Base-by-base conservation (phyloP, 2,888 invertebrate species). In the Stenichneumon culpator region DNA sequence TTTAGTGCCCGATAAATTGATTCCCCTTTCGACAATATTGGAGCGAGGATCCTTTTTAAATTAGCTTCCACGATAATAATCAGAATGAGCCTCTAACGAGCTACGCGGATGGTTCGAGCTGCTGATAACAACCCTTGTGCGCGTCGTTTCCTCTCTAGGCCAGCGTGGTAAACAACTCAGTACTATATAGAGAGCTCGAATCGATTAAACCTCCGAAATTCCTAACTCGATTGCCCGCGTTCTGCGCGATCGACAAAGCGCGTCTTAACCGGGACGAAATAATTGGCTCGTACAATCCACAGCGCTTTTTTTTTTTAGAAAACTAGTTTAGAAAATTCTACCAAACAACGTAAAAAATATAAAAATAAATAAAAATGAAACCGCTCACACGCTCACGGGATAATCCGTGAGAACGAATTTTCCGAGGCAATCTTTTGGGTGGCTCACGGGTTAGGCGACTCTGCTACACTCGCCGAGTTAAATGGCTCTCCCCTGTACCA, bases 371-470 rank as follows among this genome's bases (percentile, higher is more conserved):
- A 28, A 44, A 39, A 73, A 72, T 50, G 44, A n/a, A 32, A 39
- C 28, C 3, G n/a, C 47, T 44, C 44, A 16, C 52, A 52, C 52
- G 77, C 60, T 73, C 50, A 0, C 22, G 67, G 44, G 70, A 39
- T 80, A 72, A 84, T 80, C 67, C 72, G 77, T 72, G 70, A 39
- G 72, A 84, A 72, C 79, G 69, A 79, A 74, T 72, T 80, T 72
- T 68, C 57, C 67, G 52, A 67, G 75, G 75, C 77, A 72, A 80
- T 80, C 70, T 75, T 80, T 80, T 19, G 44, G 57, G 72, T 52
- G 68, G 19, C 63, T 63, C 67, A 60, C 25, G 52, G 67, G 73
- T 69, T 70, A 65, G 65, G 67, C 65, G 69, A 36, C 16, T 47
- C 44, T 75, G 70, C 67, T 72, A 80, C 65, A 84, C 52, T 68